phyloP scores from a whole-genome alignment of 2,888 invertebrate species.

The Glaucopsyche alexis region DNA sequence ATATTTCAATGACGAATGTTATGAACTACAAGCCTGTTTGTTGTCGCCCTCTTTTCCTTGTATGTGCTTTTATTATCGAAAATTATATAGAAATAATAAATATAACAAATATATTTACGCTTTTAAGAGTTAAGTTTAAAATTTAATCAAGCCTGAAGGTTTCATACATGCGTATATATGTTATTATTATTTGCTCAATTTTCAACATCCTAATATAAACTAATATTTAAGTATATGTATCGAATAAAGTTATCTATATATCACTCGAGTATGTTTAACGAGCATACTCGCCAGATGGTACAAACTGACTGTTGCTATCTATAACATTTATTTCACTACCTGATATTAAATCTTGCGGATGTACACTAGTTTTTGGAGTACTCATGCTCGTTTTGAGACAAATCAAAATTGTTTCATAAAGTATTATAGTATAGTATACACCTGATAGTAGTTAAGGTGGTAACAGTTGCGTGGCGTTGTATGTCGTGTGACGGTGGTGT shows the following conservation, averaged over 20 bases:
- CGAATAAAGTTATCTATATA: constrained; percentile 10
- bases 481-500: constrained; percentile 55
- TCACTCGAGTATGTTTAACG: not conserved
- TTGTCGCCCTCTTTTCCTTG: constrained; percentile 29
- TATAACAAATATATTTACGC: constrained; percentile 16
- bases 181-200: constrained; percentile 28
- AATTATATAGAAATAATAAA: constrained; percentile 23
- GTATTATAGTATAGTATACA: not conserved
- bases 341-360: not conserved
- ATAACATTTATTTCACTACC: not conserved
- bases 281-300: constrained; percentile 17
- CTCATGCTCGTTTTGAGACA: not conserved
- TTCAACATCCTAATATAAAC: constrained; percentile 21
- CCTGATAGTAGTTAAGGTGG: not conserved
- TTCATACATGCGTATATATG: constrained; percentile 29
- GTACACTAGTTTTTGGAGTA: not conserved
- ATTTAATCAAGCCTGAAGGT: constrained; percentile 16
- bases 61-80: constrained; percentile 24
- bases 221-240: constrained; percentile 22
- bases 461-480: constrained; percentile 15
- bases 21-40: constrained; percentile 28
- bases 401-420: constrained; percentile 8
- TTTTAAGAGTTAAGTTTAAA: constrained; percentile 19
- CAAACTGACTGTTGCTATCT: constrained; percentile 24
- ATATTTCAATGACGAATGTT: constrained; percentile 15